Evolutionary conservation across 2,113 vertebrate species (phyloP).

Genomic region (Galbula dea): DNA sequence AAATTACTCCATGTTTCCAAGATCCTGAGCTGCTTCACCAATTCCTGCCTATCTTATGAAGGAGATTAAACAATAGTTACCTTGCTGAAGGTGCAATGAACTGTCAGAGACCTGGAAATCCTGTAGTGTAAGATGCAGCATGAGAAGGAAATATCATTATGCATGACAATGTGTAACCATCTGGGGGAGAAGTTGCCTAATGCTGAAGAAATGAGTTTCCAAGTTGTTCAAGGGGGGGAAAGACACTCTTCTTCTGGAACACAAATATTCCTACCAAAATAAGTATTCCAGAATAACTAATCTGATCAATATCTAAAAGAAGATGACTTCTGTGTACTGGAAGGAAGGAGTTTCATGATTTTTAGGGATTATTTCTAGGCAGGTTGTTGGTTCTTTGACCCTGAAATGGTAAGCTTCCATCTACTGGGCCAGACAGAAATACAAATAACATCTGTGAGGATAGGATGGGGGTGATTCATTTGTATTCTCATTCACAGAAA

Average conservation of each 20-base stretch:
- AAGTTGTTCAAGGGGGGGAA: not conserved
- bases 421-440: not conserved
- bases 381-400: not conserved
- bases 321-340: not conserved
- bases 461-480: not conserved
- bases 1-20: not conserved
- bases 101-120: constrained; percentile 4
- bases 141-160: not conserved
- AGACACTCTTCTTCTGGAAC: not conserved
- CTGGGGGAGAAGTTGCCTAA: not conserved
- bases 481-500: not conserved
- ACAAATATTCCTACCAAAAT: not conserved
- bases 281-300: not conserved
- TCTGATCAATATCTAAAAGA: not conserved
- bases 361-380: not conserved
- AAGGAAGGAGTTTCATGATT: not conserved
- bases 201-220: not conserved
- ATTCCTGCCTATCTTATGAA: not conserved
- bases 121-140: rapidly evolving
- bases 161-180: not conserved
- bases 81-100: not conserved
- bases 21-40: not conserved
- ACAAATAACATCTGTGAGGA: not conserved
- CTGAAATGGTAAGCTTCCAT: not conserved
- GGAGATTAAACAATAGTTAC: not conserved